Base-by-base conservation (phyloP, 2,797 vertebrate species). In the Parauchenoglanis punctatus region DNA sequence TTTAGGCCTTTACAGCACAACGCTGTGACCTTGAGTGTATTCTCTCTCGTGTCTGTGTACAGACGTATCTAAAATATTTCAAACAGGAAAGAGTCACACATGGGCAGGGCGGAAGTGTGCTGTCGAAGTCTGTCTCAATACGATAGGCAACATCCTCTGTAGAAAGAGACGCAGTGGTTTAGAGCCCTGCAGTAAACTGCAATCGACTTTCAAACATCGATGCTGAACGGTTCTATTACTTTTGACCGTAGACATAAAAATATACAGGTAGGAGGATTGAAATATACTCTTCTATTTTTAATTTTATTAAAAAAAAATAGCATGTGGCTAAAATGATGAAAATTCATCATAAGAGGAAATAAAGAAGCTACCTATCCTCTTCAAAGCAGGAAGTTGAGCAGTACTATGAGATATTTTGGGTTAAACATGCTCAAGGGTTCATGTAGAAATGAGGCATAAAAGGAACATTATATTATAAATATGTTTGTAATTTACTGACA, bases 31-130 rank as follows among this genome's bases (percentile, higher is more conserved):
- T 35, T 80, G 18, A 70, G 3, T 4, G 31, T 59, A 72, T 23
- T 52, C 82, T 87, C 61, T 68, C 58, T 65, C 25, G 7, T n/a
- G 7, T 20, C 59, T 52, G 7, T 56, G 46, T 54, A 54, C 5
- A 54, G 46, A 40, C 40, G 40, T 40, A 40, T 77, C 18, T 73
- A n/a, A 49, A 44, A 15, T 58, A 35, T 78, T 56, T 78, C 28
- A 86, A 65, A 90, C 89, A 93, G 89, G 86, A 93, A 92, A 86
- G 49, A 90, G 90, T 92, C 86, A 89, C 89, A 90, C 91, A 87
- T 63, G 77, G 72, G 68, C 76, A 85, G 40, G 67, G 59, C 86
- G 95, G 95, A 96, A 96, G 92, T 90, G 90, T 91, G 93, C 89
- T 87, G 68, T 90, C 35, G 81, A 83, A 81, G 67, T 76, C 61